A percentile compares a stretch with the other conserved stretches of the same genome.
These are phyloP conservation scores for Numenius phaeopus DNA, from an alignment of 2,797 vertebrate genomes.

Conservation along the genomic window DNA sequence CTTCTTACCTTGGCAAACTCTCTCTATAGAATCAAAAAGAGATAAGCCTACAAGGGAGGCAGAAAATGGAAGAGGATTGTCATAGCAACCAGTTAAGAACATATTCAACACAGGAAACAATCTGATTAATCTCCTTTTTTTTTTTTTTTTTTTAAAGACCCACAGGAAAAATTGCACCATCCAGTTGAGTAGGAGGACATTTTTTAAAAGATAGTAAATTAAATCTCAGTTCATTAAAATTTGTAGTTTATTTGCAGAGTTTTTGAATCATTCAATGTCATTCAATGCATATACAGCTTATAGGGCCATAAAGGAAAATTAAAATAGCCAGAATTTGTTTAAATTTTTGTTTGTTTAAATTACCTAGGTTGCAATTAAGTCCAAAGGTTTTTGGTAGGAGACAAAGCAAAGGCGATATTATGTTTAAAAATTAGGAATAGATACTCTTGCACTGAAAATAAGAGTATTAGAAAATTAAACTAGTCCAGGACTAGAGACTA, in stretches of 20 bases:
- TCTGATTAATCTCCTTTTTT: slow-evolving; percentile 64
- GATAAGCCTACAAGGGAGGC: slow-evolving; percentile 38
- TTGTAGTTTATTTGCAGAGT: neutral
- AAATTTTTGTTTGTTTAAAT: neutral
- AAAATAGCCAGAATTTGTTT: neutral
- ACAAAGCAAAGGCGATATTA: neutral
- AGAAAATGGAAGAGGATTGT: slow-evolving; percentile 58
- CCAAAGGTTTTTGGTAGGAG: neutral
- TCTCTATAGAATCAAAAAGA: slow-evolving; percentile 61
- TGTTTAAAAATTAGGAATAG: neutral
- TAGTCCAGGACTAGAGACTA: neutral
- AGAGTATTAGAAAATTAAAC: neutral
- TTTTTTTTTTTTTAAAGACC: slow-evolving; percentile 44
- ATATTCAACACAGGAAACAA: slow-evolving; percentile 63
- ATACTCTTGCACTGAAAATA: neutral
- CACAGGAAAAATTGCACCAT: slow-evolving; percentile 33
- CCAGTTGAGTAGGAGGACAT: slow-evolving; percentile 10
- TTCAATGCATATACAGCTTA: neutral
- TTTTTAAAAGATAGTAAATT: neutral
- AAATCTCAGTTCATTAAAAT: neutral
- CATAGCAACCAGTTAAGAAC: slow-evolving; percentile 76
- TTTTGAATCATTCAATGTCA: slow-evolving; percentile 25
- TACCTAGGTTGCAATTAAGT: neutral
- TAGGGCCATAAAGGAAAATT: neutral
- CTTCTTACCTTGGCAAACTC: slow-evolving; percentile 61